Evolutionary conservation across 2,113 vertebrate genomes (phyloP).

Genomic region (Donacobius atricapilla): DNA sequence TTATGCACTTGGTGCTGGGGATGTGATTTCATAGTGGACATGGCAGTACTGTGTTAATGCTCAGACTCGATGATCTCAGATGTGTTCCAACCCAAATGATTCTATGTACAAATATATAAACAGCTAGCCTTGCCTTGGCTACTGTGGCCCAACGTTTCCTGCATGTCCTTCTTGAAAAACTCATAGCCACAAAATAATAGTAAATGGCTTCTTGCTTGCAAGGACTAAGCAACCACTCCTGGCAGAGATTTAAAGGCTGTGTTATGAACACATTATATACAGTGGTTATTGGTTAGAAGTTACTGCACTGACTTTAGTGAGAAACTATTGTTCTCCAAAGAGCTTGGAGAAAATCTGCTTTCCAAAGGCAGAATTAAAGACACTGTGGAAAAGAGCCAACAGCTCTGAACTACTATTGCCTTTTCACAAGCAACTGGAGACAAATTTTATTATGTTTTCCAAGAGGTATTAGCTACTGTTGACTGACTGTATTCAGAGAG

Average conservation of each 20-base stretch:
- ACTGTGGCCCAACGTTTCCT: neutral
- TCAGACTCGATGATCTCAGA: neutral
- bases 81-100: neutral
- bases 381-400: neutral
- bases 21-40: accelerated
- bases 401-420: neutral
- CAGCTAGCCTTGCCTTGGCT: neutral
- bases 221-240: neutral
- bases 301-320: neutral
- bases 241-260: neutral
- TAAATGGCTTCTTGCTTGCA: neutral
- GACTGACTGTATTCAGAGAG: neutral
- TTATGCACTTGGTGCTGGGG: neutral
- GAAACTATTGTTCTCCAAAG: neutral
- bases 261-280: neutral
- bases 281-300: neutral
- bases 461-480: neutral
- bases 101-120: neutral
- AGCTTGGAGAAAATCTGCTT: neutral
- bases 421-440: neutral
- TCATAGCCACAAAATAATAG: neutral
- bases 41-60: neutral
- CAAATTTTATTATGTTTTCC: neutral
- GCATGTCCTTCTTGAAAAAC: neutral
- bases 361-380: neutral